Conservation (phyloP, 2,797 vertebrate species). For the Lagodon rhomboides region DNA sequence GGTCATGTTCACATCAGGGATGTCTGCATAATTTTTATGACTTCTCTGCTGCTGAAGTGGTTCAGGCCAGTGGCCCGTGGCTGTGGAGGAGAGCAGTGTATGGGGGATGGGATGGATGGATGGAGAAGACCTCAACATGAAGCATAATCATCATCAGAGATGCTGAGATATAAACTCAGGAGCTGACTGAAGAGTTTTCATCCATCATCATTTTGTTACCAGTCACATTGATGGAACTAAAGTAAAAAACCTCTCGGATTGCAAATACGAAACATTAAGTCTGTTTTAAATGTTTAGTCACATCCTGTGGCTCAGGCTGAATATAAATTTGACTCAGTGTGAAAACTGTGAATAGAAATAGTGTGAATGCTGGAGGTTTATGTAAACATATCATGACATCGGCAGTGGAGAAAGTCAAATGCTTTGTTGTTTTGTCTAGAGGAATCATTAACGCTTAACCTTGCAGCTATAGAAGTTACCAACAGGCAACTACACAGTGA, state of each 20-base stretch:
- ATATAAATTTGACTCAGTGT: background rate
- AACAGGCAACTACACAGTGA: too few relatives aligned
- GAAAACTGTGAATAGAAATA: too few relatives aligned
- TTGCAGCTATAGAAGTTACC: too few relatives aligned
- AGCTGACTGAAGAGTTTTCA: constrained; percentile 1
- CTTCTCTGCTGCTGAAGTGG: constrained; percentile 79
- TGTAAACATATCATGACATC: background rate
- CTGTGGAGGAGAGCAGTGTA: constrained; percentile 41
- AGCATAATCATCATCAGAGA: constrained; percentile 26
- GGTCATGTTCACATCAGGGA: constrained; percentile 81
- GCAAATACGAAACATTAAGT: background rate
- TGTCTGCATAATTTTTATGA: constrained; percentile 78
- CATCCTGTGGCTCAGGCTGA: background rate
- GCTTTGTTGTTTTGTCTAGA: too few relatives aligned
- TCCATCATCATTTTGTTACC: background rate
- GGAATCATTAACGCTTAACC: background rate
- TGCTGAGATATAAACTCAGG: constrained; percentile 19
- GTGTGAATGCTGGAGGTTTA: too few relatives aligned
- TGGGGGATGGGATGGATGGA: constrained; percentile 50
- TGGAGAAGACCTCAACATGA: constrained; percentile 23
- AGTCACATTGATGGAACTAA: background rate
- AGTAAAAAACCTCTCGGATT: too few relatives aligned
- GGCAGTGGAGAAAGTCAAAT: background rate
- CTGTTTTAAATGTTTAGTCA: background rate
- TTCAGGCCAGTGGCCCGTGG: constrained; percentile 75